Evolutionary conservation across 2,888 invertebrate genomes (phyloP), one percentile per base, ranked within the genome.

Genomic region (Spilosoma lubricipeda): DNA sequence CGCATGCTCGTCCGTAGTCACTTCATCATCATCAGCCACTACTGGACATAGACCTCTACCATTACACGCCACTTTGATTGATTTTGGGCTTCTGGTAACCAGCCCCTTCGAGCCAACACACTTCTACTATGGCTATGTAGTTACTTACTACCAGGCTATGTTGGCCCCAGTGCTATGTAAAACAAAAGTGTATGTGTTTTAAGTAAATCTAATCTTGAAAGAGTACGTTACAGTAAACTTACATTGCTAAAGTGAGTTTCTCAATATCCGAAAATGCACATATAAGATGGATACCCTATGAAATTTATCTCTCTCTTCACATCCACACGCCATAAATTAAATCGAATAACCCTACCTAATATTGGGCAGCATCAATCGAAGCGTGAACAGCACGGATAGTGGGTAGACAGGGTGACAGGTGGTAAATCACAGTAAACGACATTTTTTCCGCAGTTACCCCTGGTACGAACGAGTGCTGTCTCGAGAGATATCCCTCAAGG

Each of bases 361-460:
- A 84, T 84, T 75, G 73, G 39, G 42, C 69, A 75, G 77, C 81
- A 84, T 82, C 81, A 81, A 85, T 82, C 77, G 82, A 77, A 82
- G 82, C 82, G 85, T 81, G 82, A 81, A 84, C 82, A 78, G 82
- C 78, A 78, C 76, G 81, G 84, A 74, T 84, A 85, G 85, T 77
- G 77, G 71, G 66, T 48, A 72, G 66, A 42, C 73, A 64, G 73
- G 66, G 77, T 83, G 85, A 85, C 85, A 86, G 90, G 90, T 88
- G 92, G 89, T 95, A 95, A 95, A 95, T 95, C 95, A 95, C 92
- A 86, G 86, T 89, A 87, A 91, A 91, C 90, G 94, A 93, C 92
- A 92, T 93, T 94, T 94, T 94, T 95, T 92, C 93, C 92, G 93
- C 90, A 88, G 87, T 87, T 91, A 87, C 92, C 94, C 93, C 89